A percentile compares a stretch with the other conserved stretches of the same genome.
These are phyloP conservation scores for human (Homo sapiens) DNA, from an alignment of 2,113 vertebrate genomes.

Conservation along the genomic window DNA sequence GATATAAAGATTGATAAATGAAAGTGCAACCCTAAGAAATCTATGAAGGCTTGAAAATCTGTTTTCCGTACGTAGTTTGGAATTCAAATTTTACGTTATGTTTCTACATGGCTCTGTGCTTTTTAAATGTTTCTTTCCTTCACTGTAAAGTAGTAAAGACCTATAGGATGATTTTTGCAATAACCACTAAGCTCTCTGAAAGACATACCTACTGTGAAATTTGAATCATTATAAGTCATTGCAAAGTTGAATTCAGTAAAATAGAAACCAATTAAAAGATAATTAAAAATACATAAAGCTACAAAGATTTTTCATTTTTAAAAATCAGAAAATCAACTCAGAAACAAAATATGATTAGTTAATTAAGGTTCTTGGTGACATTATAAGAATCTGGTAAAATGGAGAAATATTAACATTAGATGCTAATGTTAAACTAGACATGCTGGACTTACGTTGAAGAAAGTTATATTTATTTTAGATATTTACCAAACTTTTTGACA, in stretches of 20 bases:
- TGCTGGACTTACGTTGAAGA: background rate
- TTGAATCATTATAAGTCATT: background rate
- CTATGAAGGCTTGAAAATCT: background rate
- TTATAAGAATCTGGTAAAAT: background rate
- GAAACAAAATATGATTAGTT: background rate
- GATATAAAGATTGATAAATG: background rate
- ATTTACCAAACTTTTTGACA: slow-evolving; percentile 53
- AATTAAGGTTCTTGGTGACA: background rate
- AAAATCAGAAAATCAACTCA: background rate
- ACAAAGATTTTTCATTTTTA: background rate
- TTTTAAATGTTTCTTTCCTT: background rate
- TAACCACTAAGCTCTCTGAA: background rate
- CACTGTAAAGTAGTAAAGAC: background rate
- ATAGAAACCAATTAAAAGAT: background rate
- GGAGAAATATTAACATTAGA: background rate
- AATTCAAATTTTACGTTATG: background rate
- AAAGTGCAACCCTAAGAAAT: background rate
- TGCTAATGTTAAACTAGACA: background rate
- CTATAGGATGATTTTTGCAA: background rate
- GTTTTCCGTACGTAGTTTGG: background rate
- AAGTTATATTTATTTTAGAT: slow-evolving; percentile 53
- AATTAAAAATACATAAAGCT: background rate
- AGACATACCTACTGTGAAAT: background rate
- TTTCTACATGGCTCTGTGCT: background rate
- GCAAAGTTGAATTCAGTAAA: background rate